A percentile compares a stretch with the other conserved stretches of the same genome.
Evolutionary conservation across 2,797 vertebrate species (phyloP).

Genomic region (Pelobates cultripes): DNA sequence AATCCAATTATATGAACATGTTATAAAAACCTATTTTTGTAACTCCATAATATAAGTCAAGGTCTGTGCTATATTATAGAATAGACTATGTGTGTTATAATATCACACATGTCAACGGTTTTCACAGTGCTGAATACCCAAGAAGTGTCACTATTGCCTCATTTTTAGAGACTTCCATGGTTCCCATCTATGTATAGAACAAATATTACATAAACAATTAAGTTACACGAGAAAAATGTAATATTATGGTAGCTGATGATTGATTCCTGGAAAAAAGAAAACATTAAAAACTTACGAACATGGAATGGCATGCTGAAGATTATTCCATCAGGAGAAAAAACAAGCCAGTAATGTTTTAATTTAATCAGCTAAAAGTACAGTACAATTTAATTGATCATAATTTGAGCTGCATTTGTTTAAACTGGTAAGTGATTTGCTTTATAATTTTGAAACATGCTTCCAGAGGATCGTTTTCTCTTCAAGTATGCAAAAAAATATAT

Average conservation of each 20-base stretch:
- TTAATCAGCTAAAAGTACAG: conserved; percentile 25
- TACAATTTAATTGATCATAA: conserved; percentile 10
- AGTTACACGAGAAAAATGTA: conserved; percentile 31
- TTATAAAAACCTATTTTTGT: neutral
- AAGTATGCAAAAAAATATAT: no score
- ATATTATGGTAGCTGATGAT: conserved; percentile 11
- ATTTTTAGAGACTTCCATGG: conserved; percentile 10
- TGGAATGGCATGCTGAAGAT: conserved; percentile 7
- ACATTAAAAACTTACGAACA: neutral
- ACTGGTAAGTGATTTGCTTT: neutral
- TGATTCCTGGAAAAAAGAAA: neutral
- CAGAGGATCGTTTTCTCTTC: no score
- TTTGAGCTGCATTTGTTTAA: conserved; percentile 31
- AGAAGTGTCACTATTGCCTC: conserved; percentile 14
- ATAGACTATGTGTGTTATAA: conserved; percentile 35
- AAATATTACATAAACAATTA: conserved; percentile 27
- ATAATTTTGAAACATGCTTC: no score
- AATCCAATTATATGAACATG: conserved; percentile 36
- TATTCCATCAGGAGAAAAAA: conserved; percentile 16
- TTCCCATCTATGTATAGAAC: conserved; percentile 24
- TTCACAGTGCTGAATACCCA: conserved; percentile 12
- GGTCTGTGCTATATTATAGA: conserved; percentile 18
- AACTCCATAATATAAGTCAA: neutral
- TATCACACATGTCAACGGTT: neutral
- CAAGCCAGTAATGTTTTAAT: conserved; percentile 6